Conservation (phyloP, 1,140 invertebrate genomes). For the Heliothis subflexa region DNA sequence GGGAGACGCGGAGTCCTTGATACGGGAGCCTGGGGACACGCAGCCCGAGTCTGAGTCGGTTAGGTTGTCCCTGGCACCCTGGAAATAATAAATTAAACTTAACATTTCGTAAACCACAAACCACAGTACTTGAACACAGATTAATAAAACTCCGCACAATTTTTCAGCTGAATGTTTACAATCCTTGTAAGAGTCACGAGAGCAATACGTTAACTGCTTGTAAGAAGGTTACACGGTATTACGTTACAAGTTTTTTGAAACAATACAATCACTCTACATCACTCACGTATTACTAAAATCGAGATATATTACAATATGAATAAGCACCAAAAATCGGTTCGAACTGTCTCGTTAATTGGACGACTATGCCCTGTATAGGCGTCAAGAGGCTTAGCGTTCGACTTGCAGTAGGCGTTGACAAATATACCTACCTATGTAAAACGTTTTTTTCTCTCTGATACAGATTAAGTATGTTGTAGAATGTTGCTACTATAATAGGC, state of each 20-base stretch:
- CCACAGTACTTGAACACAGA: neutral
- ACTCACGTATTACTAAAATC: constrained; percentile 6
- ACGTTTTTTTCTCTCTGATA: constrained; percentile 34
- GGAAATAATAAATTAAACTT: constrained; percentile 51
- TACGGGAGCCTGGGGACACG: constrained; percentile 84
- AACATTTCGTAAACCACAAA: neutral
- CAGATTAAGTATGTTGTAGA: constrained; percentile 41
- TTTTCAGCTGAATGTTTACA: neutral
- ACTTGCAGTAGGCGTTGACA: constrained; percentile 37
- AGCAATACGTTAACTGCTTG: neutral
- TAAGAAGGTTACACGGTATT: constrained; percentile 30
- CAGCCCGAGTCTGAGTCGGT: constrained; percentile 86
- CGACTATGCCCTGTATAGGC: constrained; percentile 12
- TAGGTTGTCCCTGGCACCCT: constrained; percentile 83
- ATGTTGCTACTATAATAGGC: constrained; percentile 43
- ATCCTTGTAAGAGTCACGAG: constrained; percentile 25
- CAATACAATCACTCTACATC: constrained; percentile 40
- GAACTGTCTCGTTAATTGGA: constrained; percentile 35
- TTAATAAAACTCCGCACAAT: neutral
- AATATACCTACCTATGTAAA: constrained; percentile 27
- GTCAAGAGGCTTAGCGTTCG: constrained; percentile 1
- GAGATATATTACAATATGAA: constrained; percentile 3
- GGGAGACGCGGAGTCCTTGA: constrained; percentile 85
- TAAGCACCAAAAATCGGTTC: constrained; percentile 10
- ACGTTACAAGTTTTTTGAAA: constrained; percentile 31